Conservation (phyloP, 2,797 vertebrate genomes). For the Falco berigora region DNA sequence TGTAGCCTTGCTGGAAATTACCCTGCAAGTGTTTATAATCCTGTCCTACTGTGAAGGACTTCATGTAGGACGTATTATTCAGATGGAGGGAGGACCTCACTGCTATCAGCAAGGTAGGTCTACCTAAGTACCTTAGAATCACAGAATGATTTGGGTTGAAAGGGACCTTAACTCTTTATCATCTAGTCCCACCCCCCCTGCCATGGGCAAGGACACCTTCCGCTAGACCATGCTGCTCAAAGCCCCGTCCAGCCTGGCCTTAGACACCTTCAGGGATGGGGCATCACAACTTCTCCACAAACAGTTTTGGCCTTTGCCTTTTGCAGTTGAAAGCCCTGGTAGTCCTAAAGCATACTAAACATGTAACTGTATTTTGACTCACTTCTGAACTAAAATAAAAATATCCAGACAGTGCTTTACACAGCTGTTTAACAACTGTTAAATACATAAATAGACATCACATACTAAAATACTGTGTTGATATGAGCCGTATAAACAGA, state of each 20-base stretch:
- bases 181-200: not conserved
- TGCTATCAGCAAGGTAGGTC: not conserved
- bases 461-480: constrained; percentile 33
- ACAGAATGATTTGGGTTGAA: not conserved
- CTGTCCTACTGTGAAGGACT: not conserved
- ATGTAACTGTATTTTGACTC: constrained; percentile 18
- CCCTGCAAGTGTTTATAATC: constrained; percentile 29
- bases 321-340: not conserved
- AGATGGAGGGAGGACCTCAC: not conserved
- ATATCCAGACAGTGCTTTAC: constrained; percentile 13
- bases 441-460: constrained; percentile 43
- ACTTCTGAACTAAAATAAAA: constrained; percentile 46
- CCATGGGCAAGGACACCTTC: not conserved
- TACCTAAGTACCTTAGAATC: not conserved
- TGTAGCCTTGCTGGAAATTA: constrained; percentile 28
- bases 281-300: not conserved
- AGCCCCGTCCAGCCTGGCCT: not conserved
- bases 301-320: not conserved
- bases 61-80: not conserved
- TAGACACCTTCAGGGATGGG: not conserved
- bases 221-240: not conserved
- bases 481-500: constrained; percentile 40
- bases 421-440: constrained; percentile 40
- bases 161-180: not conserved
- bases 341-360: not conserved